These are phyloP conservation scores for Beaufortia kweichowensis DNA, from an alignment of 2,113 vertebrate genomes.

Conservation along the genomic window DNA sequence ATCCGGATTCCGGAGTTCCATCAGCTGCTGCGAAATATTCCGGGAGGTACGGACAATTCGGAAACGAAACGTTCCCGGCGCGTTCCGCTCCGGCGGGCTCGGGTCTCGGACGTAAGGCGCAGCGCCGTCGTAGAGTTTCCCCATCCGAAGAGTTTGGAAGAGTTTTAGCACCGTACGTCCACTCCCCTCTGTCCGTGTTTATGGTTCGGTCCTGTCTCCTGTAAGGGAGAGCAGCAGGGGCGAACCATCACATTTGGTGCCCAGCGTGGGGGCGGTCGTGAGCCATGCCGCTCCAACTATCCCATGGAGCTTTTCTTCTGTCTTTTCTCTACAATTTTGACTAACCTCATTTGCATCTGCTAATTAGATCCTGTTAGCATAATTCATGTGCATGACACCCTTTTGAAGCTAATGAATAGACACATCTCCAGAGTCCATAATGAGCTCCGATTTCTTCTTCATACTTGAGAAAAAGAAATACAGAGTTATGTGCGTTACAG, in stretches of 20 bases:
- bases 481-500: not conserved
- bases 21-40: conserved; percentile 68
- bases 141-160: not conserved
- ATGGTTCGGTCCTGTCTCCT: conserved; percentile 77
- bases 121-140: not conserved
- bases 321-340: conserved; percentile 77
- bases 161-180: conserved; percentile 20
- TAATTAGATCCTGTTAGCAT: conserved; percentile 86
- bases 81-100: not conserved
- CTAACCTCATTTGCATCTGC: conserved; percentile 85
- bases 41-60: conserved; percentile 27
- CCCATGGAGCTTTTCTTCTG: conserved; percentile 82
- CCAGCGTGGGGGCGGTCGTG: conserved; percentile 81
- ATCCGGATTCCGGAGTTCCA: conserved; percentile 73
- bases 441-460: conserved; percentile 69
- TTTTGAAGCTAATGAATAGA: conserved; percentile 85
- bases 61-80: not conserved
- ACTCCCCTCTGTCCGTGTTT: conserved; percentile 65
- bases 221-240: conserved; percentile 80
- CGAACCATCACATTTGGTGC: conserved; percentile 84
- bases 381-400: conserved; percentile 85
- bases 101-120: too few relatives aligned
- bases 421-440: conserved; percentile 81
- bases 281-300: conserved; percentile 80
- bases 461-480: conserved; percentile 56